Conservation (phyloP, 2,888 invertebrate genomes). For the Drosophila mimetica region DNA sequence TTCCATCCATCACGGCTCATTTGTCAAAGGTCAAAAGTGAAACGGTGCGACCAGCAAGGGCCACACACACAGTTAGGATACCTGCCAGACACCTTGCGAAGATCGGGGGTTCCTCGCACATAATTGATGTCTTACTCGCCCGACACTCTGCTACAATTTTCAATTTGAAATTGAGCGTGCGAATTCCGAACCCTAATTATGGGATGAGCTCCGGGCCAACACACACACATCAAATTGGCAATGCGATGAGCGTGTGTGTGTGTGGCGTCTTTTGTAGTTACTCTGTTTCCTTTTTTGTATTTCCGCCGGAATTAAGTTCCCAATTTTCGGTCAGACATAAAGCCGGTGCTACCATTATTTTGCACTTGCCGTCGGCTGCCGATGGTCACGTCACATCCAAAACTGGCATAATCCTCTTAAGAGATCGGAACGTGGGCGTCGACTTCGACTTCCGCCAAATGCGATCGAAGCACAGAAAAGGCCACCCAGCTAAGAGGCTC, state of each 20-base stretch:
- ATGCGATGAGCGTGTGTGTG: constrained; percentile 24
- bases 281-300: constrained; percentile 46
- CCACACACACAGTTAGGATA: constrained; percentile 59
- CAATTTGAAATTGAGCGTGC: constrained; percentile 80
- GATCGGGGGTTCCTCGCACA: constrained; percentile 16
- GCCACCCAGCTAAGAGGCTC: constrained; percentile 52
- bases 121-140: constrained; percentile 73
- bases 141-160: constrained; percentile 65
- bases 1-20: constrained; percentile 66
- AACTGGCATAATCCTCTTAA: constrained; percentile 68
- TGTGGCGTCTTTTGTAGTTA: constrained; percentile 19
- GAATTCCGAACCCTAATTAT: constrained; percentile 77
- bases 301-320: constrained; percentile 76
- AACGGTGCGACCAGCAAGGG: constrained; percentile 30
- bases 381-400: constrained; percentile 67
- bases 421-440: constrained; percentile 62
- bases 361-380: constrained; percentile 61
- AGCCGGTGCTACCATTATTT: constrained; percentile 41
- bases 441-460: constrained; percentile 63
- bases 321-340: constrained; percentile 33
- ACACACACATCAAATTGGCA: constrained; percentile 23
- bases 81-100: constrained; percentile 51
- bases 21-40: constrained; percentile 75
- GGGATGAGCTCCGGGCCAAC: constrained; percentile 49
- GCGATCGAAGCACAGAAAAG: constrained; percentile 33